Conservation (phyloP, 2,888 invertebrate genomes). For the Cerceris ruficornis region DNA sequence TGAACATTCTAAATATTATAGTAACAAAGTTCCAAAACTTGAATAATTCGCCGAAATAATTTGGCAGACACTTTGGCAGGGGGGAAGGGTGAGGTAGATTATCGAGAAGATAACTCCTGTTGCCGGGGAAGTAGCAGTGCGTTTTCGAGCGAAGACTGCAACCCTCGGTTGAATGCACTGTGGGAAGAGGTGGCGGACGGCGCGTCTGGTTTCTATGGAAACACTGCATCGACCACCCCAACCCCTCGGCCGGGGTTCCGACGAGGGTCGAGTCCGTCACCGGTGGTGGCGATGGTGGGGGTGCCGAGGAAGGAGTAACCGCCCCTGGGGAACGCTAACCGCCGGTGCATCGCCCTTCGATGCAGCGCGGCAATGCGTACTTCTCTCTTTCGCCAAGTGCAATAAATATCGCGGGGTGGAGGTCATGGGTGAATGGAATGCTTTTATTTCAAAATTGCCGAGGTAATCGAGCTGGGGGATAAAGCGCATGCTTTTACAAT, state of each 20-base stretch:
- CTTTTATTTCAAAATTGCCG: not conserved
- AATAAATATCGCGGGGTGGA: conserved; percentile 42
- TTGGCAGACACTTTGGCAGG: not conserved
- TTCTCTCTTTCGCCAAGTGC: conserved; percentile 59
- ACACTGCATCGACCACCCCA: conserved; percentile 84
- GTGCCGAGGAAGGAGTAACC: conserved; percentile 60
- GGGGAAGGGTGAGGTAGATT: conserved; percentile 15
- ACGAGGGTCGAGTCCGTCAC: conserved; percentile 69
- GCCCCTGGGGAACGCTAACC: conserved; percentile 69
- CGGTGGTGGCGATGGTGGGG: conserved; percentile 44
- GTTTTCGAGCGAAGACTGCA: conserved; percentile 76
- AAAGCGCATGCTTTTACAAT: too few relatives aligned
- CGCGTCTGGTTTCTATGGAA: conserved; percentile 83
- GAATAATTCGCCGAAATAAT: not conserved
- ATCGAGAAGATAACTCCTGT: conserved; percentile 52
- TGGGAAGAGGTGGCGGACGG: conserved; percentile 84
- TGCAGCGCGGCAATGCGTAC: conserved; percentile 67
- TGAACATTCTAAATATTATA: too few relatives aligned
- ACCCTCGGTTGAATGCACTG: conserved; percentile 80
- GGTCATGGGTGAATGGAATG: not conserved
- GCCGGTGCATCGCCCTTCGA: conserved; percentile 78
- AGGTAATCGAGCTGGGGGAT: too few relatives aligned
- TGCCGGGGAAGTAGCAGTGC: conserved; percentile 56
- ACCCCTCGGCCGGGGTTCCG: conserved; percentile 73
- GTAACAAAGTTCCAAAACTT: not conserved